A percentile compares a stretch with the other conserved stretches of the same genome.
These are phyloP conservation scores for Trichogramma evanescens DNA, from an alignment of 2,888 invertebrate species.

Conservation along the genomic window DNA sequence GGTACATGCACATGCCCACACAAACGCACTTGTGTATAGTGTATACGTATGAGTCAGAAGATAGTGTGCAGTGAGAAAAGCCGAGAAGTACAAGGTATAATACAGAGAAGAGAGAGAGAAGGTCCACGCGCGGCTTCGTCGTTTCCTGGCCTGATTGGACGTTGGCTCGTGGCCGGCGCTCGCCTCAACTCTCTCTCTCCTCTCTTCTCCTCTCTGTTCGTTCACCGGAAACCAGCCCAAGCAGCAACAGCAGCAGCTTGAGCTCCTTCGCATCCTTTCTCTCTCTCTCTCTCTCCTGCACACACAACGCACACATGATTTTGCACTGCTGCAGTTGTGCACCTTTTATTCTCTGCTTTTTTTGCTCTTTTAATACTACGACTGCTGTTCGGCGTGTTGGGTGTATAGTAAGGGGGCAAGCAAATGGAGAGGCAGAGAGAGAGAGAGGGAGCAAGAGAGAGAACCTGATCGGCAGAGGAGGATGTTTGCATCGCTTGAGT, in stretches of 20 bases:
- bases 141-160: conserved; percentile 46
- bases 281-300: conserved; percentile 12
- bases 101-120: conserved; percentile 10
- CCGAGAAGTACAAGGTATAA: not conserved
- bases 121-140: conserved; percentile 44
- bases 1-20: not conserved
- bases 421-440: not conserved
- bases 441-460: not conserved
- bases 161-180: conserved; percentile 47
- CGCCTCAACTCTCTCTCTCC: conserved; percentile 22
- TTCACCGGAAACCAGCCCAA: conserved; percentile 35
- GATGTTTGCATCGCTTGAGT: no score
- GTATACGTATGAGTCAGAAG: not conserved
- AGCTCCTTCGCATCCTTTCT: conserved; percentile 14
- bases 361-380: no score
- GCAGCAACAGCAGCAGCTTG: conserved; percentile 10
- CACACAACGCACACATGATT: not conserved
- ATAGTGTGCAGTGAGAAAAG: not conserved
- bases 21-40: not conserved
- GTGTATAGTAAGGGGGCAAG: no score
- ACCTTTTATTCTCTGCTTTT: no score
- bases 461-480: conserved; percentile 10
- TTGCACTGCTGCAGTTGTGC: conserved; percentile 7
- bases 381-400: no score
- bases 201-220: not conserved